These are phyloP conservation scores for Xerus inauris DNA, from an alignment of 2,113 vertebrate species.

Conservation along the genomic window DNA sequence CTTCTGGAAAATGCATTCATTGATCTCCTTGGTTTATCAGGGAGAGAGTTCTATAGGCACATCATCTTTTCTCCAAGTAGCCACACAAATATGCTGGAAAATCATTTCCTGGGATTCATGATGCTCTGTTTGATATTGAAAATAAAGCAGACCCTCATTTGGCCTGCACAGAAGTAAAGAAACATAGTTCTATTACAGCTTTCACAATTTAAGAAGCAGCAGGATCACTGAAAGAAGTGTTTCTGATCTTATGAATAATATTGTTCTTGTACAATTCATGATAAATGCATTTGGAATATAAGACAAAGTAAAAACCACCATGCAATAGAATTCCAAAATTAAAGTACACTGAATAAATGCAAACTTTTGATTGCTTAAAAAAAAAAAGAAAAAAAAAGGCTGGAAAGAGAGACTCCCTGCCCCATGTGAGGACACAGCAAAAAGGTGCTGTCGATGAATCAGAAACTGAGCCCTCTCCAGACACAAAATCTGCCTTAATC, in stretches of 20 bases:
- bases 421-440: background rate
- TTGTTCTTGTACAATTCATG: no score
- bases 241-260: no score
- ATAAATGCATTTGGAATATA: no score
- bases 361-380: no score
- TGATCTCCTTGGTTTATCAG: constrained; percentile 95
- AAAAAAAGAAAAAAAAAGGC: no score
- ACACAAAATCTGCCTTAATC: background rate
- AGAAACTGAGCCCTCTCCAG: background rate
- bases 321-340: no score
- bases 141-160: constrained; percentile 83
- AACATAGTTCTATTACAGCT: constrained; percentile 93
- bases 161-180: constrained; percentile 93
- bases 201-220: constrained; percentile 94
- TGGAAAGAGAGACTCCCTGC: background rate
- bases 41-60: constrained; percentile 95
- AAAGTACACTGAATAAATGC: no score
- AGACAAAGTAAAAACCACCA: no score
- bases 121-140: constrained; percentile 93
- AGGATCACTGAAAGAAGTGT: constrained; percentile 87
- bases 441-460: background rate
- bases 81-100: constrained; percentile 96
- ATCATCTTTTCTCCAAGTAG: constrained; percentile 97
- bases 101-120: constrained; percentile 96
- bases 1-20: constrained; percentile 96